Conservation (phyloP, 2,888 invertebrate genomes). For the Microctonus aethiopoides region DNA sequence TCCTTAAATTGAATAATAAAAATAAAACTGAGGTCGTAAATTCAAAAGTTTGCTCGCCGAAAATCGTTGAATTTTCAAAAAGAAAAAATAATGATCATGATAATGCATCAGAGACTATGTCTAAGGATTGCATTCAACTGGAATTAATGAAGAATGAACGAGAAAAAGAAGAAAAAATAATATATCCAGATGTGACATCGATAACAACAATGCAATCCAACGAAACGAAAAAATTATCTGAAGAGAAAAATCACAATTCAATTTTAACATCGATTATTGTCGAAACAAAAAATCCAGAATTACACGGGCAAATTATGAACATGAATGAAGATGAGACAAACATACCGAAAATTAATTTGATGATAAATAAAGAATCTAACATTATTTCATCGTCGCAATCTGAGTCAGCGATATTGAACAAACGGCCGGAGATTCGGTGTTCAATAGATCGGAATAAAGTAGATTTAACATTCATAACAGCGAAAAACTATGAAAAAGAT, state of each 20-base stretch:
- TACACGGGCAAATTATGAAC: background rate
- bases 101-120: background rate
- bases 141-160: background rate
- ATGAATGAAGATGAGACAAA: background rate
- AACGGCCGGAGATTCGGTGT: conserved; percentile 17
- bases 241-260: background rate
- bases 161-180: background rate
- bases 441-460: conserved; percentile 8
- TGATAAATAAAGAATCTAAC: conserved; percentile 3
- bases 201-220: background rate
- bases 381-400: conserved; percentile 14
- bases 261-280: background rate
- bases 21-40: background rate
- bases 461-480: background rate
- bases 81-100: background rate
- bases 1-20: conserved; percentile 22
- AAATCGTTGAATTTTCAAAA: background rate
- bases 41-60: background rate
- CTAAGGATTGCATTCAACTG: background rate
- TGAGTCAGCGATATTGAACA: background rate
- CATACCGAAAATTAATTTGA: background rate
- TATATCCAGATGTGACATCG: background rate
- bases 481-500: too few relatives aligned
- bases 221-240: background rate
- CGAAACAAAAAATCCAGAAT: background rate